phyloP scores from a whole-genome alignment of 2,888 invertebrate species.

The Pegoplata infirma region DNA sequence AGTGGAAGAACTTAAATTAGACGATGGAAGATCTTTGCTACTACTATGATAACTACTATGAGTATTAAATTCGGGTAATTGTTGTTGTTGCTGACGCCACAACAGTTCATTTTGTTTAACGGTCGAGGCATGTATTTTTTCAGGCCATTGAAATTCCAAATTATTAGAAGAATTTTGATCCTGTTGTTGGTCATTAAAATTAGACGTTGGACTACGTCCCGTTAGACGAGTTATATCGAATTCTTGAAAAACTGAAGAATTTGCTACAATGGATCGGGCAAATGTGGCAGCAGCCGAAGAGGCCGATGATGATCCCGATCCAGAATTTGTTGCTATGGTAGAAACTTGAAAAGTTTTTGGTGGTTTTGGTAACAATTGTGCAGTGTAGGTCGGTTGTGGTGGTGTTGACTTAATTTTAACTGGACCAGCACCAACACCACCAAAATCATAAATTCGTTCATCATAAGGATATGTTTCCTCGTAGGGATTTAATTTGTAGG shows the following conservation, averaged over 20 bases:
- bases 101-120: slow-evolving; percentile 77
- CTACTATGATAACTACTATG: slow-evolving; percentile 46
- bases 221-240: slow-evolving; percentile 78
- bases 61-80: slow-evolving; percentile 26
- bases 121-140: slow-evolving; percentile 78
- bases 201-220: slow-evolving; percentile 78
- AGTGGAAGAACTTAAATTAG: slow-evolving; percentile 77
- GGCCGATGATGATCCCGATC: slow-evolving; percentile 71
- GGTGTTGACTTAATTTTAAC: slow-evolving; percentile 71
- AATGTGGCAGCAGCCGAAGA: slow-evolving; percentile 69
- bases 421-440: slow-evolving; percentile 72
- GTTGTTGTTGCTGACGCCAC: slow-evolving; percentile 71
- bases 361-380: slow-evolving; percentile 45
- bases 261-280: slow-evolving; percentile 52
- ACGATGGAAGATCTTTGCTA: slow-evolving; percentile 67
- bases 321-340: slow-evolving; percentile 63
- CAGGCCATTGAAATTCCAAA: slow-evolving; percentile 78
- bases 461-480: slow-evolving; percentile 70
- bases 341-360: slow-evolving; percentile 54
- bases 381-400: slow-evolving; percentile 70
- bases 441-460: slow-evolving; percentile 77
- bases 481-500: slow-evolving; percentile 67
- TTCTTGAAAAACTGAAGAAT: slow-evolving; percentile 72
- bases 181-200: slow-evolving; percentile 64
- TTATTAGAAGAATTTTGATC: slow-evolving; percentile 54